Percentiles rank a stretch among this genome's conserved stretches.
Conservation (phyloP, 2,888 invertebrate species). For the Helleia helle region DNA sequence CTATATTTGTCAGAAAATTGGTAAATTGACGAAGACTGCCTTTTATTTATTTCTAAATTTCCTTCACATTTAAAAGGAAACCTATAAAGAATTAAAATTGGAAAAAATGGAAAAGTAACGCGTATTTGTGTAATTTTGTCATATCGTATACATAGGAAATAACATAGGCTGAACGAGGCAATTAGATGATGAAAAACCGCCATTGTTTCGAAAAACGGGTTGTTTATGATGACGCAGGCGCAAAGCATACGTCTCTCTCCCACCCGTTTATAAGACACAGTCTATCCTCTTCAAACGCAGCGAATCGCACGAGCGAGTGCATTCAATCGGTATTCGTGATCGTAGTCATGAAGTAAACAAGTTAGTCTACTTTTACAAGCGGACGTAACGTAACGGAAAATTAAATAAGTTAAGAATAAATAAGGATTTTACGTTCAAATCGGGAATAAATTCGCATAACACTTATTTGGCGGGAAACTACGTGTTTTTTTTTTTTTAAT, state of each 20-base stretch:
- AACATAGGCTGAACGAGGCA: constrained; percentile 7
- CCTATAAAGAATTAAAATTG: too few relatives aligned
- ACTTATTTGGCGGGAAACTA: too few relatives aligned
- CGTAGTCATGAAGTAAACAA: constrained; percentile 46
- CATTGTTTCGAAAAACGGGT: constrained; percentile 17
- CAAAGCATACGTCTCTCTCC: constrained; percentile 18
- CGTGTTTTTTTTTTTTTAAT: too few relatives aligned
- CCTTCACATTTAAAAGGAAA: too few relatives aligned
- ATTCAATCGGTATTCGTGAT: constrained; percentile 43
- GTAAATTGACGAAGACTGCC: too few relatives aligned
- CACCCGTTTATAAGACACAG: constrained; percentile 9
- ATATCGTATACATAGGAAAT: neutral
- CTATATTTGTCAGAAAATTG: too few relatives aligned
- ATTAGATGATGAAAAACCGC: constrained; percentile 8
- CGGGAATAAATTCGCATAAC: too few relatives aligned
- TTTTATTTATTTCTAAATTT: too few relatives aligned
- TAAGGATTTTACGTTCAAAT: too few relatives aligned
- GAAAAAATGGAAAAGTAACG: too few relatives aligned
- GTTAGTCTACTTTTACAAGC: constrained; percentile 18
- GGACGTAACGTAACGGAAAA: constrained; percentile 4
- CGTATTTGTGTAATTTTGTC: too few relatives aligned
- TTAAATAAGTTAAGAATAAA: too few relatives aligned
- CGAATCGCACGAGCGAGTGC: constrained; percentile 33
- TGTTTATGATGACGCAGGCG: constrained; percentile 23
- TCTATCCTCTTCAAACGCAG: constrained; percentile 18